Conservation (phyloP, 1,140 invertebrate genomes). For the Trypoxylus dichotomus region DNA sequence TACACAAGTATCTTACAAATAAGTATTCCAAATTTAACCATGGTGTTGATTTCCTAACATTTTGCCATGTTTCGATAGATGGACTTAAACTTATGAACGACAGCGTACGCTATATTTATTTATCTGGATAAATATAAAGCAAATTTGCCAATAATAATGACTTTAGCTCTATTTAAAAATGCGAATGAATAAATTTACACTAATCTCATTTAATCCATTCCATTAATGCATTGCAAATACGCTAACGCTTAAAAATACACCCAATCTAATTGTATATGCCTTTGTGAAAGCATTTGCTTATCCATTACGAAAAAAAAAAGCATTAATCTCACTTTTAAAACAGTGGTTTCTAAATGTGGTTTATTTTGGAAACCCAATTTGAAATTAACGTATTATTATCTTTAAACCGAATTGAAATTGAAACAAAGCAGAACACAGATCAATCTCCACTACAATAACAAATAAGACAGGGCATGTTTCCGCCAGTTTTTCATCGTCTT, state of each 20-base stretch:
- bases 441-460: background rate
- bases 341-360: background rate
- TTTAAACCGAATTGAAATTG: background rate
- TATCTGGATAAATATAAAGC: no score
- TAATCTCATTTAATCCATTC: no score
- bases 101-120: no score
- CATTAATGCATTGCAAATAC: no score
- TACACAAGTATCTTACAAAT: no score
- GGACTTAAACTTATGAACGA: no score
- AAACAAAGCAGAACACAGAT: background rate
- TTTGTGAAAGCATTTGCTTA: background rate
- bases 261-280: background rate
- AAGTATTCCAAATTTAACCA: no score
- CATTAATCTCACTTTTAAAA: background rate
- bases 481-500: background rate
- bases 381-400: background rate
- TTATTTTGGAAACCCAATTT: background rate
- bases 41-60: no score
- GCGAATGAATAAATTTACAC: no score
- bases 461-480: background rate
- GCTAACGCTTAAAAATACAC: background rate
- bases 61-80: no score
- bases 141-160: no score
- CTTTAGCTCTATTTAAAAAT: no score
- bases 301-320: background rate